Evolutionary conservation across 2,888 invertebrate species (phyloP), one percentile per base, ranked within the genome.

Genomic region (Acleris emargana): DNA sequence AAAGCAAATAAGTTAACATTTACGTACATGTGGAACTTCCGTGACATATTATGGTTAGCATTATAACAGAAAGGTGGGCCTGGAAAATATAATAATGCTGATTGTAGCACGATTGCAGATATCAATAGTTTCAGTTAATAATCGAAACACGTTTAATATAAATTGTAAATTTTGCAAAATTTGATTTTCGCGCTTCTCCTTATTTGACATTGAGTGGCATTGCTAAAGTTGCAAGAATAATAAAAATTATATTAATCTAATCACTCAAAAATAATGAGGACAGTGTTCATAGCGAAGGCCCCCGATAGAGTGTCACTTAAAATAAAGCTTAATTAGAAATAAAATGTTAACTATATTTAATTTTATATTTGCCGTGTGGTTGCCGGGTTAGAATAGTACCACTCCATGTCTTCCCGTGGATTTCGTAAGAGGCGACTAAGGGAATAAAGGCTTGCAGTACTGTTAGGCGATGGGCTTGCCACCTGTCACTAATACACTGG

Each of bases 131-230:
- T 13, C 16, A 13, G 13, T 22, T 13, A 7, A 20, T 22, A 22
- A 13, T 53, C 17, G 17, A 17, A 53, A 16, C n/a, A 20, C 16
- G 54, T 54, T 38, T 7, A 62, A 43, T 18, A 50, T 9, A 43
- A 43, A 32, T 7, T 13, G 45, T 22, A 25, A 38, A 38, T 49
- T 28, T 17, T 22, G 18, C 6, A 25, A 25, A 53, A 18, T 54
- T 64, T 17, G 42, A 59, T 54, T 64, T 58, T 54, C 64, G 49
- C 64, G 64, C 64, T 52, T 47, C 53, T 49, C 18, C 43, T 38
- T 13, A 13, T 38, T 13, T 28, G n/a, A 43, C 9, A 16, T n/a
- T 22, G 52, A 47, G 9, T 58, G 64, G 28, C 47, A 20, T 53
- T 42, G 1, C 20, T 13, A 45, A 25, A 58, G 58, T 53, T 64